phyloP scores from a whole-genome alignment of 2,797 vertebrate genomes.

The Aselliscus stoliczkanus region DNA sequence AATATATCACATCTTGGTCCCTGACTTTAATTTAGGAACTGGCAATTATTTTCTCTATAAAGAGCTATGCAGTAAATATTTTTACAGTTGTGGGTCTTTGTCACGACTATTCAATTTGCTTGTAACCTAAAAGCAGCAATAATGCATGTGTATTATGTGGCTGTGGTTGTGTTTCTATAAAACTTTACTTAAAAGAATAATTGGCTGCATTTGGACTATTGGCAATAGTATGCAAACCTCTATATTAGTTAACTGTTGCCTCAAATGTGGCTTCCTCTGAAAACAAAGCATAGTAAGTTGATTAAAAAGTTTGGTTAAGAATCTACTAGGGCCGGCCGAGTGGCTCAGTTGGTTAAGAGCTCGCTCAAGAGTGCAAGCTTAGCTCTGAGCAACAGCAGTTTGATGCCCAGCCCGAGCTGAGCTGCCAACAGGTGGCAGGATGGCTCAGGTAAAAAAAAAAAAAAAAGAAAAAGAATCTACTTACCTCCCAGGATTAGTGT shows the following conservation, averaged over 20 bases:
- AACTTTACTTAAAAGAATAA: background rate
- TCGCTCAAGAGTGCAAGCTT: too few species aligned
- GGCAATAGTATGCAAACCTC: background rate
- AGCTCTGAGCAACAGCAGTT: too few species aligned
- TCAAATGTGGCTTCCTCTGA: background rate
- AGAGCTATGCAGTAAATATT: background rate
- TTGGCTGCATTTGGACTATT: background rate
- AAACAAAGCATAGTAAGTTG: background rate
- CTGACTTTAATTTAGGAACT: background rate
- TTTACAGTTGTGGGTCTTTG: background rate
- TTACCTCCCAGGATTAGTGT: background rate
- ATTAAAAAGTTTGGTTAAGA: background rate
- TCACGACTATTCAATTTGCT: background rate
- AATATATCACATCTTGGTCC: background rate
- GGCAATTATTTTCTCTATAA: background rate
- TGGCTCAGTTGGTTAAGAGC: too few species aligned
- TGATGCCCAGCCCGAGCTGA: too few species aligned
- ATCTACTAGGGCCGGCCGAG: too few species aligned
- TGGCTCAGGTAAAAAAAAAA: too few species aligned
- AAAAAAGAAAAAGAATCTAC: background rate
- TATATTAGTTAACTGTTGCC: background rate
- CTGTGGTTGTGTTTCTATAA: background rate
- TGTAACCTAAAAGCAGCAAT: background rate
- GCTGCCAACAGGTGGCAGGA: too few species aligned
- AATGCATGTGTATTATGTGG: background rate